Conservation (phyloP, 2,797 vertebrate species). For the Clarias platycephalus region DNA sequence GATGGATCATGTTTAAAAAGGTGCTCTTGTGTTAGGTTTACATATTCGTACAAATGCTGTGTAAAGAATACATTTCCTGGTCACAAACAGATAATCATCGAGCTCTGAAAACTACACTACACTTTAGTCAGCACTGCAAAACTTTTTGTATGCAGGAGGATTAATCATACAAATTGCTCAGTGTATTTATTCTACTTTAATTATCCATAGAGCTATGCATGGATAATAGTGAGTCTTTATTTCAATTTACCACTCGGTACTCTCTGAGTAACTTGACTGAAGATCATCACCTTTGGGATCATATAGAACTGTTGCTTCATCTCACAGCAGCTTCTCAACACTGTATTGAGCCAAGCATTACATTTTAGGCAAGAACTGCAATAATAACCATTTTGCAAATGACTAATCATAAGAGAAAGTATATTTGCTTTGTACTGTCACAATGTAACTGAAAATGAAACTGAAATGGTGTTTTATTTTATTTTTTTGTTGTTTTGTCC, state of each 20-base stretch:
- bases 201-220: slow-evolving; percentile 17
- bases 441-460: slow-evolving; percentile 10
- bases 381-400: slow-evolving; percentile 48
- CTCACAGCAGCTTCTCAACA: background rate
- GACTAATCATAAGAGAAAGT: slow-evolving; percentile 38
- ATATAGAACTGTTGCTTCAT: slow-evolving; percentile 7
- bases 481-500: slow-evolving; percentile 28
- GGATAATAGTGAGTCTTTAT: slow-evolving; percentile 29
- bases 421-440: slow-evolving; percentile 46
- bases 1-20: slow-evolving; percentile 63
- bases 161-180: slow-evolving; percentile 6
- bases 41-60: slow-evolving; percentile 55
- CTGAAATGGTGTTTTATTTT: background rate
- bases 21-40: slow-evolving; percentile 70
- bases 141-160: background rate
- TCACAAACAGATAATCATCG: slow-evolving; percentile 32
- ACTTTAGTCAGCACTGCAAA: slow-evolving; percentile 20
- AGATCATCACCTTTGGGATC: background rate
- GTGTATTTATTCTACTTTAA: slow-evolving; percentile 32
- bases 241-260: background rate
- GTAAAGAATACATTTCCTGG: slow-evolving; percentile 43
- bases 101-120: background rate
- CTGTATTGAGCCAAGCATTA: slow-evolving; percentile 29
- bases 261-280: slow-evolving; percentile 5
- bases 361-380: slow-evolving; percentile 43